Base-by-base conservation (phyloP, 2,888 invertebrate species). In the Caenorhabditis parvicauda region DNA sequence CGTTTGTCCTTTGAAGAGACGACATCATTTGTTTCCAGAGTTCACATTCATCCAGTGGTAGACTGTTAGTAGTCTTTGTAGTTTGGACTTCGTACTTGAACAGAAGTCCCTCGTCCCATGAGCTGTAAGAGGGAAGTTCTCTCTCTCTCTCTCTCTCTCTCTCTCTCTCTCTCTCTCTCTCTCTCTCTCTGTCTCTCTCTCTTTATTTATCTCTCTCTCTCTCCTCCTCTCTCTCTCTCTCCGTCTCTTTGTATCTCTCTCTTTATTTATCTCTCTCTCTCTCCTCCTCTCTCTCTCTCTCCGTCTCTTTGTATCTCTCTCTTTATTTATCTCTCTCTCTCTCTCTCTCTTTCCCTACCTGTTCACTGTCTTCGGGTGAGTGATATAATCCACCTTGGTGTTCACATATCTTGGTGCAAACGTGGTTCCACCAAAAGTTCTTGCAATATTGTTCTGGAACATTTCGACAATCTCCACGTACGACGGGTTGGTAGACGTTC, bases 281-380 rank as follows among this genome's bases (percentile, higher is more conserved):
- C n/a, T n/a, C n/a, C n/a, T n/a, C n/a, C n/a, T n/a, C n/a, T n/a
- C n/a, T n/a, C n/a, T n/a, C n/a, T n/a, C n/a, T n/a, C n/a, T n/a
- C n/a, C n/a, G n/a, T n/a, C n/a, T n/a, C n/a, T n/a, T n/a, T n/a
- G n/a, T n/a, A n/a, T n/a, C n/a, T n/a, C n/a, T n/a, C n/a, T n/a
- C n/a, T n/a, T n/a, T n/a, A n/a, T n/a, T n/a, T n/a, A n/a, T n/a
- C n/a, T n/a, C n/a, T n/a, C n/a, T n/a, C n/a, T n/a, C n/a, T n/a
- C n/a, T n/a, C n/a, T n/a, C n/a, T n/a, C n/a, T n/a, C n/a, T n/a
- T n/a, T n/a, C n/a, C n/a, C n/a, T 41, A 17, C 12, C 19, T 32
- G 51, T 81, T 81, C 47, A 78, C 70, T 1, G 77, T 77, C 67
- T 77, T 74, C 22, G 81, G 81, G 54, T 81, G 81, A 14, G 75